These are phyloP conservation scores for Conger conger DNA, from an alignment of 2,113 vertebrate genomes.

Conservation along the genomic window DNA sequence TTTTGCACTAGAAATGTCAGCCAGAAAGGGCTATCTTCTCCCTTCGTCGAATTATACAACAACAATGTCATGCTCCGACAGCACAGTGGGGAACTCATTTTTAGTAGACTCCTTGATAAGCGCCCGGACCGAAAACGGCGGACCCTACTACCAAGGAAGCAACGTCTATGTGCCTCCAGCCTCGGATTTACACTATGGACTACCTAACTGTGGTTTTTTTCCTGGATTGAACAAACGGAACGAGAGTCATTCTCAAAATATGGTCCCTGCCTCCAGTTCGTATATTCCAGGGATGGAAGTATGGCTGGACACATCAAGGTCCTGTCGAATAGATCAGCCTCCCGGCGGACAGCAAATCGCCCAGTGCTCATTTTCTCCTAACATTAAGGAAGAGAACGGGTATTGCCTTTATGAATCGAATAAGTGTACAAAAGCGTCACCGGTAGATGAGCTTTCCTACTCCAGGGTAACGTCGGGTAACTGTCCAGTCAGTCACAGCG, in stretches of 20 bases:
- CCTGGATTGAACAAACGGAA: slow-evolving; percentile 88
- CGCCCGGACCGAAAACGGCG: slow-evolving; percentile 82
- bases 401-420: slow-evolving; percentile 95
- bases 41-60: slow-evolving; percentile 95
- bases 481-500: slow-evolving; percentile 68
- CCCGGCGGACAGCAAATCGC: slow-evolving; percentile 78
- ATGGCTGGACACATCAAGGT: slow-evolving; percentile 89
- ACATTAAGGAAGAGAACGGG: slow-evolving; percentile 94
- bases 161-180: slow-evolving; percentile 87
- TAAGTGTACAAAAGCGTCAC: slow-evolving; percentile 86
- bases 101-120: slow-evolving; percentile 97
- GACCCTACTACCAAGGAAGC: slow-evolving; percentile 84
- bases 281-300: slow-evolving; percentile 91
- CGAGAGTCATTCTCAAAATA: slow-evolving; percentile 79
- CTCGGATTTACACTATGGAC: slow-evolving; percentile 90
- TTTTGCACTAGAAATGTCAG: slow-evolving; percentile 99
- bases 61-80: slow-evolving; percentile 98
- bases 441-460: slow-evolving; percentile 80
- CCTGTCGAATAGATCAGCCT: slow-evolving; percentile 87
- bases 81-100: slow-evolving; percentile 94
- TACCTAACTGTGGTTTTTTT: slow-evolving; percentile 92
- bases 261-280: slow-evolving; percentile 76
- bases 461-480: slow-evolving; percentile 74
- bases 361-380: slow-evolving; percentile 88
- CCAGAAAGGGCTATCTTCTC: slow-evolving; percentile 98